Evolutionary conservation across 2,113 vertebrate species (phyloP).

Genomic region (Chionomys nivalis): DNA sequence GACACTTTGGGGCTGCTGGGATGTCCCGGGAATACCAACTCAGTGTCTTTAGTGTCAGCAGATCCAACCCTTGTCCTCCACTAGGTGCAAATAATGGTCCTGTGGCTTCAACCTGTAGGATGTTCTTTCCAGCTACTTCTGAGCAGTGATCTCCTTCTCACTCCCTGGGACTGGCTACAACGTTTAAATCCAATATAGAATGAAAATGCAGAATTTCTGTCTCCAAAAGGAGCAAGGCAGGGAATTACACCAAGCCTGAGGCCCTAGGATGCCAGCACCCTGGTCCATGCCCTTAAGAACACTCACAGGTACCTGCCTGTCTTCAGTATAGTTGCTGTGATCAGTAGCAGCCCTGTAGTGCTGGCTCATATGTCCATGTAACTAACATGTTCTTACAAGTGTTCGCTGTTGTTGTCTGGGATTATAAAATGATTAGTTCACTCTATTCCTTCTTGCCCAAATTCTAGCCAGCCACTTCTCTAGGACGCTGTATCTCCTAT

Average conservation of each 20-base stretch:
- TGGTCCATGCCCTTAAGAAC: fast-evolving
- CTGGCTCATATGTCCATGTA: background rate
- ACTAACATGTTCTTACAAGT: fast-evolving
- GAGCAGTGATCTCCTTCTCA: background rate
- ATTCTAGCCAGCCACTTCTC: background rate
- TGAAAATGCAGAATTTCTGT: background rate
- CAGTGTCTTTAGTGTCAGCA: fast-evolving
- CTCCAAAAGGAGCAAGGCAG: background rate
- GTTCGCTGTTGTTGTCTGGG: background rate
- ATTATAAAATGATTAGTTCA: background rate
- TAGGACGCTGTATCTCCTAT: background rate
- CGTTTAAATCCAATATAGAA: background rate
- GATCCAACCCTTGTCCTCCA: background rate
- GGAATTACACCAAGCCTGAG: fast-evolving
- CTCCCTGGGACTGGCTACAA: background rate
- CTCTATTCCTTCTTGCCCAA: background rate
- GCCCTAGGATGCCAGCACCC: fast-evolving
- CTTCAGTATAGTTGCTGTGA: background rate
- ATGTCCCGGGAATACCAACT: background rate
- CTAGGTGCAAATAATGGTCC: background rate
- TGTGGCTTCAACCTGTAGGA: background rate
- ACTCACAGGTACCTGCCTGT: background rate
- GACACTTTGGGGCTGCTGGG: background rate
- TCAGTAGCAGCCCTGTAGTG: background rate
- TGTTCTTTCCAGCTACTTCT: background rate